These are phyloP conservation scores for Diarsia mendica DNA, from an alignment of 2,888 invertebrate species.

Conservation along the genomic window DNA sequence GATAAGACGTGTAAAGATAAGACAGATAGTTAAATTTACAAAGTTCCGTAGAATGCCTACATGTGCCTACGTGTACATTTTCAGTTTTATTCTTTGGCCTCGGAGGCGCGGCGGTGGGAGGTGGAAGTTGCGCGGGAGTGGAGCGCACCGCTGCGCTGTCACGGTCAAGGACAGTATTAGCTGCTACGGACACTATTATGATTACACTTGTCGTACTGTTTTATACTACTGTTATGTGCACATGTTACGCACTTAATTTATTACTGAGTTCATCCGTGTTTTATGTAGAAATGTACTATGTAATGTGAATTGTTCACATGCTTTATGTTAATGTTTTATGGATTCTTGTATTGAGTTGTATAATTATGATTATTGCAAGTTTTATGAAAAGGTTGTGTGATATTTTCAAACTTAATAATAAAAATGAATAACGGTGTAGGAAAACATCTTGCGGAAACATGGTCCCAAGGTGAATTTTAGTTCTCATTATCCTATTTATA, in stretches of 20 bases:
- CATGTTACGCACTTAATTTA: slow-evolving; percentile 56
- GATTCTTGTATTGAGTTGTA: slow-evolving; percentile 15
- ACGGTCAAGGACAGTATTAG: slow-evolving; percentile 87
- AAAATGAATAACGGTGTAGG: neutral
- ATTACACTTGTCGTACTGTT: slow-evolving; percentile 70
- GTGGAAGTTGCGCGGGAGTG: slow-evolving; percentile 76
- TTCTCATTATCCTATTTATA: neutral
- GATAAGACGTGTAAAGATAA: neutral
- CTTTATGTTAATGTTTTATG: slow-evolving; percentile 28
- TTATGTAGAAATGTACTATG: slow-evolving; percentile 27
- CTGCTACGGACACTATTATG: slow-evolving; percentile 74
- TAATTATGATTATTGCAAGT: neutral
- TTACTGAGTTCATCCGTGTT: slow-evolving; percentile 35
- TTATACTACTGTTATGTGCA: slow-evolving; percentile 71
- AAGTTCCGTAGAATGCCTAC: slow-evolving; percentile 26
- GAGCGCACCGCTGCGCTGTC: slow-evolving; percentile 82
- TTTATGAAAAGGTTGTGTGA: neutral
- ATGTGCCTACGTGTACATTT: slow-evolving; percentile 25
- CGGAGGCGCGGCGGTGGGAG: slow-evolving; percentile 63
- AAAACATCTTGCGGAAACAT: neutral
- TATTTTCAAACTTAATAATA: neutral
- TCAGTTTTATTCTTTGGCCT: slow-evolving; percentile 54
- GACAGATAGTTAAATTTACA: neutral
- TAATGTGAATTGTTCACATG: slow-evolving; percentile 15
- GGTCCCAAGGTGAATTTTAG: neutral